Base-by-base conservation (phyloP, 2,888 invertebrate species). In the Nowickia ferox region DNA sequence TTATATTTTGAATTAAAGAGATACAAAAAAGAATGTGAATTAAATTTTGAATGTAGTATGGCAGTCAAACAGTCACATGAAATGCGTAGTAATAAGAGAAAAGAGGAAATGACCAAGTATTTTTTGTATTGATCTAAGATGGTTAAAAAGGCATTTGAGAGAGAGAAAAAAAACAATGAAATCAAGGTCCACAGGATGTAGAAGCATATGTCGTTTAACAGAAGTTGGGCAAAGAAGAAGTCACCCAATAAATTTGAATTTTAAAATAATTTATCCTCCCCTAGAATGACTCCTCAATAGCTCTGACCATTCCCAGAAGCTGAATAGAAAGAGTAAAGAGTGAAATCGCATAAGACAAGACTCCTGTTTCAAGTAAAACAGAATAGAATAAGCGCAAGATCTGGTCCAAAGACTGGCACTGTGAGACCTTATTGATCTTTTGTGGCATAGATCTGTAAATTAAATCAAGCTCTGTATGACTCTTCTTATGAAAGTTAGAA, bases 41-140 rank as follows among this genome's bases (percentile, higher is more conserved):
- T 65, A 76, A 55, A 53, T 63, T 22, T 30, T 44, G 13, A 42
- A 42, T 17, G n/a, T 11, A 53, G 9, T 53, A 55, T 4, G n/a
- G 19, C 53, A 66, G 40, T 2, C 53, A 55, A 38, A 15, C 53
- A 15, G 42, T 59, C 15, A 53, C 30, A 80, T 63, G 22, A 30
- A 81, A 46, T 76, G 17, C 65, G 76, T 65, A 30, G 76, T 65
- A 30, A 48, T 82, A 71, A 71, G 22, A 51, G 48, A 11, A 9
- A 71, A 53, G 69, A n/a, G 69, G 48, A 82, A 82, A 76, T 71
- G 61, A 63, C 69, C 46, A 57, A 48, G 66, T n/a, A 48, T 19
- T 44, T 80, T 55, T 79, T 74, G 15, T n/a, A 30, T 51, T 44
- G 40, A 19, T 48, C 48, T 19, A 11, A 74, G 6, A 61, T 19